Percentiles rank a stretch among this genome's conserved stretches.
Evolutionary conservation across 2,888 invertebrate genomes (phyloP).

Genomic region (Tenodera sinensis): DNA sequence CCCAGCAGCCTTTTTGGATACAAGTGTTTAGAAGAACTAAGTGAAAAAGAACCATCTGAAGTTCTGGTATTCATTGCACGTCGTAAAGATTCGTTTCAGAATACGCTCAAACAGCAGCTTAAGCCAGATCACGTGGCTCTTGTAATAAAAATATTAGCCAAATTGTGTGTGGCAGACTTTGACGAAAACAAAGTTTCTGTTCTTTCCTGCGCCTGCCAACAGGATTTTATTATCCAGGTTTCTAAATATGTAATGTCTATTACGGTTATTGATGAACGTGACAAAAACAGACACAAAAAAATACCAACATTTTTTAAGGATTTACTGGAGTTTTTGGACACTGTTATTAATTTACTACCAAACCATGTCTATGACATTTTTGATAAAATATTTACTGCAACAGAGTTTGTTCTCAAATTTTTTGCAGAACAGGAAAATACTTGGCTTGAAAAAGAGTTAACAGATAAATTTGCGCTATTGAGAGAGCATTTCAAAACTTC

Average conservation of each 20-base stretch:
- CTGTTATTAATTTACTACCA: slow-evolving; percentile 42
- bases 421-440: slow-evolving; percentile 33
- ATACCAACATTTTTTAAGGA: slow-evolving; percentile 36
- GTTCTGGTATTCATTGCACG: slow-evolving; percentile 48
- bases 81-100: slow-evolving; percentile 47
- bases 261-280: slow-evolving; percentile 29
- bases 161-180: slow-evolving; percentile 43
- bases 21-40: slow-evolving; percentile 48
- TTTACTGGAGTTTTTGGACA: slow-evolving; percentile 38
- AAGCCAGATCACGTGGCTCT: slow-evolving; percentile 51
- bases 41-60: slow-evolving; percentile 45
- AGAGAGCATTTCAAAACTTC: not conserved
- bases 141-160: slow-evolving; percentile 48
- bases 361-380: slow-evolving; percentile 40
- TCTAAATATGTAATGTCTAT: slow-evolving; percentile 34
- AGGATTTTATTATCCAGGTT: slow-evolving; percentile 34
- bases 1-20: slow-evolving; percentile 41
- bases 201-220: slow-evolving; percentile 32
- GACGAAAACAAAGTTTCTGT: slow-evolving; percentile 32
- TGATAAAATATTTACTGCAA: slow-evolving; percentile 36
- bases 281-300: slow-evolving; percentile 32
- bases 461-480: not conserved
- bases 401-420: slow-evolving; percentile 34
- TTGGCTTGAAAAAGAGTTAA: not conserved
- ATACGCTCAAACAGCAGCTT: slow-evolving; percentile 46